phyloP scores from a whole-genome alignment of 2,888 invertebrate genomes.

The Lingula anatina region DNA sequence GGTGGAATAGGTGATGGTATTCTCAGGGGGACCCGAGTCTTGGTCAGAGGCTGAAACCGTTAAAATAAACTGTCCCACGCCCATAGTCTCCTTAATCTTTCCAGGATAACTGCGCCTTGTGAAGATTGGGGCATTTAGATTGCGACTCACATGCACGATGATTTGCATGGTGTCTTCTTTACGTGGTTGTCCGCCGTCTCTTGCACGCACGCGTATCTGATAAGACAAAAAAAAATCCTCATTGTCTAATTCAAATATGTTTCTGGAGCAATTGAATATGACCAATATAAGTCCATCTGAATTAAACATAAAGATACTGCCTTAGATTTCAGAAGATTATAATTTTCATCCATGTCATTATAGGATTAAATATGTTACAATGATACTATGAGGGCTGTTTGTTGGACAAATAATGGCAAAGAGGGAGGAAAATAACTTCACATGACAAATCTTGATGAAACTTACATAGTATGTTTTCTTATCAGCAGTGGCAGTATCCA shows the following conservation, averaged over 20 bases:
- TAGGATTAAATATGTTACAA: constrained; percentile 11
- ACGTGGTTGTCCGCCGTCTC: constrained; percentile 31
- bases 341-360: background rate
- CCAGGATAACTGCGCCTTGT: constrained; percentile 19
- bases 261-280: too few relatives aligned
- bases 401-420: too few relatives aligned
- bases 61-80: constrained; percentile 17
- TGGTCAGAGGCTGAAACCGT: constrained; percentile 28
- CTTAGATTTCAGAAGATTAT: background rate
- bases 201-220: constrained; percentile 20
- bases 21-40: too few relatives aligned
- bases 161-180: constrained; percentile 21
- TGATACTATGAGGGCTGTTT: too few relatives aligned
- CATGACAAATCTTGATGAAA: too few relatives aligned
- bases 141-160: constrained; percentile 25
- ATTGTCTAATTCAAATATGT: too few relatives aligned
- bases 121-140: constrained; percentile 26
- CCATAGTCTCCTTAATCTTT: constrained; percentile 27
- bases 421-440: too few relatives aligned
- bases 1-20: too few relatives aligned
- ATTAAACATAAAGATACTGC: background rate
- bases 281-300: background rate
- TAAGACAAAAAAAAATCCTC: constrained; percentile 5
- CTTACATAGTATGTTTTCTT: too few relatives aligned
- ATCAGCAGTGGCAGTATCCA: too few relatives aligned